phyloP scores from a whole-genome alignment of 2,113 vertebrate genomes.

The Calyptomena viridis region DNA sequence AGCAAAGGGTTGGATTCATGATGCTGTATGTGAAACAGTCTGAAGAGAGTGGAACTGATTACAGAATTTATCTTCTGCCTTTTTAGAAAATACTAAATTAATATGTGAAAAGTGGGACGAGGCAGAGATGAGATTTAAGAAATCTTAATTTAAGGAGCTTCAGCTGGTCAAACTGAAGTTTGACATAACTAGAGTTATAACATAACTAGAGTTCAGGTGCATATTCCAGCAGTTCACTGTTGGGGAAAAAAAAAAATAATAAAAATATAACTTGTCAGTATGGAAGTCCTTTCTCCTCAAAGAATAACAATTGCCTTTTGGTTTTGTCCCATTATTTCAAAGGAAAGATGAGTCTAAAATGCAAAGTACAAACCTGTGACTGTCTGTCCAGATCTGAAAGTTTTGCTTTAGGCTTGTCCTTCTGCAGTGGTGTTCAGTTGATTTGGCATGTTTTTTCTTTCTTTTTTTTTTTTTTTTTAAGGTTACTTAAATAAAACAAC shows the following conservation, averaged over 20 bases:
- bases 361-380: neutral
- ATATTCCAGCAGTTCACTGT: neutral
- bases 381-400: neutral
- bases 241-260: rapidly evolving
- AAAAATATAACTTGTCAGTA: neutral
- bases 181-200: no score
- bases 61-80: neutral
- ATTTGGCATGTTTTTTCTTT: neutral
- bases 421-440: neutral
- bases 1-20: neutral
- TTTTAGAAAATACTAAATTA: neutral
- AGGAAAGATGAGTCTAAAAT: neutral
- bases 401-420: neutral
- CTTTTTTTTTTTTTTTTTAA: neutral
- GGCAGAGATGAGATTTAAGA: neutral
- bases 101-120: neutral
- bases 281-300: neutral
- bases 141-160: neutral
- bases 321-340: neutral
- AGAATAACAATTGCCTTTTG: neutral
- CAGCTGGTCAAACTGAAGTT: neutral
- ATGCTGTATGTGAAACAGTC: neutral
- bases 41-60: neutral
- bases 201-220: neutral
- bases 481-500: conserved; percentile 29